Conservation (phyloP, 2,797 vertebrate species). For the Remorina albescens region DNA sequence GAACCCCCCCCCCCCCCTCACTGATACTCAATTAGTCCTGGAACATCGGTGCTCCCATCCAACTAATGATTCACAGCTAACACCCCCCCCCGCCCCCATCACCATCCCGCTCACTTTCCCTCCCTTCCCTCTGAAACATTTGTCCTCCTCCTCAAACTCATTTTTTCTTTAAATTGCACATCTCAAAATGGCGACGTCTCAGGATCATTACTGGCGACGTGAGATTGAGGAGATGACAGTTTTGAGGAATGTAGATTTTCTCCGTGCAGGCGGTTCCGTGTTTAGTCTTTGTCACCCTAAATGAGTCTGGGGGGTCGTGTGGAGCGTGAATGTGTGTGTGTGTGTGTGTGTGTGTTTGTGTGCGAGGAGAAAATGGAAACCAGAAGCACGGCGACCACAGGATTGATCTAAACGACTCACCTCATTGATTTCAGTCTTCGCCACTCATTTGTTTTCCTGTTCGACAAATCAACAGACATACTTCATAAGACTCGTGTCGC, state of each 20-base stretch:
- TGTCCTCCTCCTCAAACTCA: slow-evolving; percentile 43
- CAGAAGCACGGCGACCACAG: slow-evolving; percentile 37
- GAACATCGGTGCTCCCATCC: slow-evolving; percentile 69
- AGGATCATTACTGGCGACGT: slow-evolving; percentile 72
- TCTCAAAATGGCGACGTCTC: slow-evolving; percentile 67
- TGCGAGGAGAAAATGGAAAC: slow-evolving; percentile 48
- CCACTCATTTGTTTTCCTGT: slow-evolving; percentile 65
- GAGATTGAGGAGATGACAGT: slow-evolving; percentile 77
- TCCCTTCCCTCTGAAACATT: slow-evolving; percentile 31
- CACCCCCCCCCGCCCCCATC: not conserved
- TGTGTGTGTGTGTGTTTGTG: slow-evolving; percentile 13
- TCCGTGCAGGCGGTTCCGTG: slow-evolving; percentile 63
- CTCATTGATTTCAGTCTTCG: slow-evolving; percentile 69
- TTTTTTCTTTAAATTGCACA: slow-evolving; percentile 74
- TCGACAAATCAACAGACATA: slow-evolving; percentile 54
- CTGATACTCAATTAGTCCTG: slow-evolving; percentile 83
- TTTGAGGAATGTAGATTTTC: slow-evolving; percentile 71
- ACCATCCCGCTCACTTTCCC: slow-evolving; percentile 3
- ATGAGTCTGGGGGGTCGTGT: slow-evolving; percentile 58
- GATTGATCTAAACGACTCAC: slow-evolving; percentile 66
- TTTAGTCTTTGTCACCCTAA: slow-evolving; percentile 75
- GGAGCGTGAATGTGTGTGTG: not conserved
- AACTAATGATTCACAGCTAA: slow-evolving; percentile 78
- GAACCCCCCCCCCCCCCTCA: slow-evolving; percentile 61
- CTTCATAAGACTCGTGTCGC: slow-evolving; percentile 45